phyloP scores from a whole-genome alignment of 2,113 vertebrate genomes.

The Pomatostomus ruficeps region DNA sequence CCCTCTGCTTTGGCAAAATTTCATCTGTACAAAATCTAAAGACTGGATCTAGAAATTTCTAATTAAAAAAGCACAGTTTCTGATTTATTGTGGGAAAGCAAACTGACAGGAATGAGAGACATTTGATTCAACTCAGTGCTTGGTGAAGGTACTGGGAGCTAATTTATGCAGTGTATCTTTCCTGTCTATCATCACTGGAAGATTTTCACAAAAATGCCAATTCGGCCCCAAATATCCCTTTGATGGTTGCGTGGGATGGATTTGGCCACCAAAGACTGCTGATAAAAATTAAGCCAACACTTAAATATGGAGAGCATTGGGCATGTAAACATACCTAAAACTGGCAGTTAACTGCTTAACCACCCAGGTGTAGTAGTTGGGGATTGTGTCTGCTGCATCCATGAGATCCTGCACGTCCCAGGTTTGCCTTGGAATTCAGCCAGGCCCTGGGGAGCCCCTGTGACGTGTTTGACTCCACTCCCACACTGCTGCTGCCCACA shows the following conservation, averaged over 20 bases:
- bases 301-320: background rate
- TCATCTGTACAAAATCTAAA: background rate
- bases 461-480: fast-evolving
- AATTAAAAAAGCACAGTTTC: background rate
- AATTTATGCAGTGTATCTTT: background rate
- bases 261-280: background rate
- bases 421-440: background rate
- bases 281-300: background rate
- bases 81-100: background rate
- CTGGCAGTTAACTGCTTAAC: background rate
- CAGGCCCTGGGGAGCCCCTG: fast-evolving
- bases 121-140: background rate
- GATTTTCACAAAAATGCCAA: background rate
- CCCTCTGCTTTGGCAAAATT: background rate
- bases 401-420: fast-evolving
- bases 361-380: fast-evolving
- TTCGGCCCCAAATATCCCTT: background rate
- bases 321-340: background rate
- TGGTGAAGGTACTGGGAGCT: background rate
- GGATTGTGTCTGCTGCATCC: background rate
- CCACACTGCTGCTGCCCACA: fast-evolving
- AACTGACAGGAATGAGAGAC: background rate
- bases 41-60: background rate
- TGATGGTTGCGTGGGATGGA: background rate
- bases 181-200: background rate